phyloP scores from a whole-genome alignment of 2,797 vertebrate genomes.

The Megaceryle alcyon region DNA sequence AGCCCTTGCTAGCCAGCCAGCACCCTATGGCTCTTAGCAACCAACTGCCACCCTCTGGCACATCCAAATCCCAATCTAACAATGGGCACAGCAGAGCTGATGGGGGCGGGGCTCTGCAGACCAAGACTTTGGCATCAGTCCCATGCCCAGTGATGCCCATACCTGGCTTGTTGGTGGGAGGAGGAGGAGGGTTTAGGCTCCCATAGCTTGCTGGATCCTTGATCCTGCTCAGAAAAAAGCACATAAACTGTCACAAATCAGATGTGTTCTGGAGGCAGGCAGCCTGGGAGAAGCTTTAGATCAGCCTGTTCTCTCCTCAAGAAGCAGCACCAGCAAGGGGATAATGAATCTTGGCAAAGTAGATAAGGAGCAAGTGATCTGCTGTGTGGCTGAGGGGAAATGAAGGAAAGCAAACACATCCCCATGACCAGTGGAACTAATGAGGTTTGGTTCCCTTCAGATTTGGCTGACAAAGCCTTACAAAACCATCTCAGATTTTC shows the following conservation, averaged over 20 bases:
- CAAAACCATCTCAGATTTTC: background rate
- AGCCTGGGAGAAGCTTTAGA: background rate
- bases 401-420: background rate
- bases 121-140: background rate
- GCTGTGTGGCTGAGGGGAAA: background rate
- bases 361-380: background rate
- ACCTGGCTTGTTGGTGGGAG: background rate
- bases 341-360: background rate
- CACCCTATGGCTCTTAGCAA: background rate
- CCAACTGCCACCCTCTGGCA: background rate
- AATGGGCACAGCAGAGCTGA: background rate
- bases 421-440: background rate
- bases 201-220: background rate
- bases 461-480: background rate
- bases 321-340: background rate
- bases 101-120: rapidly evolving
- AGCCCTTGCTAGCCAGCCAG: background rate
- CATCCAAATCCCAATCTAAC: rapidly evolving
- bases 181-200: background rate
- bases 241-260: background rate
- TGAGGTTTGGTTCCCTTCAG: background rate
- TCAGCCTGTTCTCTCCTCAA: background rate
- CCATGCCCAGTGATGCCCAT: background rate
- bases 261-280: background rate
- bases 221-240: background rate